Conservation (phyloP, 2,113 vertebrate genomes). For the Triplophysa rosa region DNA sequence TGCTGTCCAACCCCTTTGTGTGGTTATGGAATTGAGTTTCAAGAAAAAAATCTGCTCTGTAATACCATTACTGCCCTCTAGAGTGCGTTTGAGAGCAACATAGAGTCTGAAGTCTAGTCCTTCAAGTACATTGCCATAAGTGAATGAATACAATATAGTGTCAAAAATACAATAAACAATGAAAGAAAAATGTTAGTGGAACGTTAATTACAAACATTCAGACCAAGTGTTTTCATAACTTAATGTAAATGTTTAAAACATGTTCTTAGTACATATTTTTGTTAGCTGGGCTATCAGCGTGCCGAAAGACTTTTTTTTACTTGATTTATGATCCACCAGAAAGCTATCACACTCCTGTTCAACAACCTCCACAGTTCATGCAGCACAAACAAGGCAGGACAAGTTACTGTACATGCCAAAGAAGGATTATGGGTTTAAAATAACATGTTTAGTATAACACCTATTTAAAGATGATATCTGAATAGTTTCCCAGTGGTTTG, state of each 20-base stretch:
- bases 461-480: neutral
- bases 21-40: slow-evolving; percentile 20
- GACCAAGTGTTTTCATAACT: no score
- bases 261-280: no score
- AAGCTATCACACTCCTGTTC: no score
- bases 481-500: slow-evolving; percentile 3
- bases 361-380: no score
- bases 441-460: neutral
- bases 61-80: slow-evolving; percentile 76
- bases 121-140: slow-evolving; percentile 53
- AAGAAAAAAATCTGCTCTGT: slow-evolving; percentile 7
- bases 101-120: slow-evolving; percentile 57
- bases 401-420: no score
- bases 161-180: neutral
- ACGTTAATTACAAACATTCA: no score
- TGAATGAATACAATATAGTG: neutral
- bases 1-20: neutral
- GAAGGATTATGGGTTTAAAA: neutral
- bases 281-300: no score
- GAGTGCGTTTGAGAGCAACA: slow-evolving; percentile 85
- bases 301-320: no score
- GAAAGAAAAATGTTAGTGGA: no score
- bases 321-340: no score
- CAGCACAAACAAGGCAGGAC: no score
- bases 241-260: no score